Base-by-base conservation (phyloP, 1,140 invertebrate species). In the Tribolium castaneum region DNA sequence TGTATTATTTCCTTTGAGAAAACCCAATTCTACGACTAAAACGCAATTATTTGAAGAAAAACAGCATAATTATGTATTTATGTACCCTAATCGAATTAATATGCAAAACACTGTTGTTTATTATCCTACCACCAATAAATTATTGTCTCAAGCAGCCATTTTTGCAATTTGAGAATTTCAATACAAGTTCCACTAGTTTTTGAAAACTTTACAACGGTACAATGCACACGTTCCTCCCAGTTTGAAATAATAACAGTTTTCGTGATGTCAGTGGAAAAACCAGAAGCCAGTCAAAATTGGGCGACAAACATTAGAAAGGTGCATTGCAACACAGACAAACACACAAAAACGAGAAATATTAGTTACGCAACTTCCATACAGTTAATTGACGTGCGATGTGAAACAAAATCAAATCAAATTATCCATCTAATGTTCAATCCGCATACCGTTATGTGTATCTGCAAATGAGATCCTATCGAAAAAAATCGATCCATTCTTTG, bases 181-280 rank as follows among this genome's bases (percentile, higher is more conserved):
- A n/a, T n/a, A n/a, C n/a, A n/a, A n/a, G n/a, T n/a, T n/a, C n/a
- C n/a, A n/a, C n/a, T n/a, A n/a, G n/a, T 39, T 39, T 3, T 39
- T 39, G 1, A 7, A 39, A 39, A 39, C 6, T 39, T 39, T 39
- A 59, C 19, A 25, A 59, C 7, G 16, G 54, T 3, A 59, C 14
- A 19, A 59, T 59, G 10, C 54, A 25, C 35, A 39, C 35, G 1
- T 39, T 3, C 35, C 35, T 39, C 35, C 35, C 9, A 6, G 9
- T 39, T 39, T 39, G 6, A 39, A 39, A 39, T 39, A 59, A 19
- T 59, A 54, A 54, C 51, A 19, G 19, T 30, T 59, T 25, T 59
- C 54, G 25, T 66, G 59, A 66, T 66, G 59, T 66, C 59, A 66
- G 25, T 66, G 59, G 59, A 66, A 66, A 66, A 66, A 66, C 59